These are phyloP conservation scores for Prolemur simus DNA, from an alignment of 2,113 vertebrate genomes.

Conservation along the genomic window DNA sequence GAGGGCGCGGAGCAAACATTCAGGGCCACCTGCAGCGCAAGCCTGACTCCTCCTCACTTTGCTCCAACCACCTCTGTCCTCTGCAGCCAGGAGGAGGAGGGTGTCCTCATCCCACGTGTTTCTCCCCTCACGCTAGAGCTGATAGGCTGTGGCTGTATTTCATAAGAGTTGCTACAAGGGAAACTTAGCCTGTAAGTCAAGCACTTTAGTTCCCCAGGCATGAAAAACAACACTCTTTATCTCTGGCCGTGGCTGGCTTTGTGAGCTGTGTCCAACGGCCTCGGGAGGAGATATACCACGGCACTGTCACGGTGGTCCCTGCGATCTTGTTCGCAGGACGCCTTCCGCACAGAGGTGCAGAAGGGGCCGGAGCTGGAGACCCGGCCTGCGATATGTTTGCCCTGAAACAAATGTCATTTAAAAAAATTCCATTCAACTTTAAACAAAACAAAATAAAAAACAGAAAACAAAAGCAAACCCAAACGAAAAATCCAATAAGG, in stretches of 20 bases:
- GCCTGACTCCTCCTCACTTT: not conserved
- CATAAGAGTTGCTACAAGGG: constrained; percentile 67
- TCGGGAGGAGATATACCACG: not conserved
- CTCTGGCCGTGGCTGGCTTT: constrained; percentile 61
- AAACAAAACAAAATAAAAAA: not conserved
- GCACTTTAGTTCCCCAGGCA: constrained; percentile 64
- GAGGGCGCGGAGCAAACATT: rapidly evolving
- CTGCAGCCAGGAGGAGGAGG: rapidly evolving
- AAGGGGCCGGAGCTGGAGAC: not conserved
- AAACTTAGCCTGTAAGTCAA: constrained; percentile 66
- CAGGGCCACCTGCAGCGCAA: not conserved
- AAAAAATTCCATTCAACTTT: not conserved
- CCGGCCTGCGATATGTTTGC: not conserved
- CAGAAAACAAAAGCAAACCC: not conserved
- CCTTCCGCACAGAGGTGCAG: not conserved
- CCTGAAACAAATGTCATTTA: not conserved
- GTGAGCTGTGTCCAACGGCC: constrained; percentile 69
- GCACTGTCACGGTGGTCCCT: constrained; percentile 15
- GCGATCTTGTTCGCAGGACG: not conserved
- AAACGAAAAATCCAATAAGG: not conserved
- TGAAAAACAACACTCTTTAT: constrained; percentile 67
- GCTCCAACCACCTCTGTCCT: not conserved
- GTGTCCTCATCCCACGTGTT: not conserved
- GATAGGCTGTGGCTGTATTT: constrained; percentile 61
- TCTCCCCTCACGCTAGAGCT: constrained; percentile 20